These are phyloP conservation scores for Anthoscopus minutus DNA, from an alignment of 2,113 vertebrate species.

Conservation along the genomic window DNA sequence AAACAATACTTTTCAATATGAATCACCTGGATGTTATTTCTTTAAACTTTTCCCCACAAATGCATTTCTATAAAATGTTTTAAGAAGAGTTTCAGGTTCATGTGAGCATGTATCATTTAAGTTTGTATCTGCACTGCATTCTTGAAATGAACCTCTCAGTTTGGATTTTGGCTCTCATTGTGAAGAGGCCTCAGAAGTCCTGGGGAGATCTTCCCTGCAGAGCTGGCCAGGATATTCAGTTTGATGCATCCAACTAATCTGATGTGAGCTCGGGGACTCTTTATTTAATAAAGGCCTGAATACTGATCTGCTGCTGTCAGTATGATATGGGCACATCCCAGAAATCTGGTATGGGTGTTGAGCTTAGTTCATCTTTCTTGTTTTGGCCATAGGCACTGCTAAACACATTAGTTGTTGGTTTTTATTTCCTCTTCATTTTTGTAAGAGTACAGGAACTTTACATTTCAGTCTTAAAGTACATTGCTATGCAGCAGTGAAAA, in stretches of 20 bases:
- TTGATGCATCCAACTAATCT: neutral
- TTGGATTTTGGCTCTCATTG: neutral
- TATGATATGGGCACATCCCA: neutral
- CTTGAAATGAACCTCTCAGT: neutral
- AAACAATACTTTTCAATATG: neutral
- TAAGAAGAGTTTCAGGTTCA: neutral
- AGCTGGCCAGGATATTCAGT: neutral
- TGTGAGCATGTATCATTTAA: neutral
- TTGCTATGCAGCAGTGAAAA: neutral
- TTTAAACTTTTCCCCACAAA: neutral
- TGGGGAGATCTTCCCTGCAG: neutral
- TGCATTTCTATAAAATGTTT: neutral
- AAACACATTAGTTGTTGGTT: rapidly evolving
- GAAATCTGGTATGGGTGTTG: neutral
- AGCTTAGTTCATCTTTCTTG: neutral
- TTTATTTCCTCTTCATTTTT: neutral
- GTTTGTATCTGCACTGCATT: neutral
- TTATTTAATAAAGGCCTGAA: neutral
- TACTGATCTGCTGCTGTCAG: neutral
- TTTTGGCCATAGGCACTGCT: neutral
- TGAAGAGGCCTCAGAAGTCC: neutral
- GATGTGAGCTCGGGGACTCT: neutral
- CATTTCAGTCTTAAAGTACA: neutral
- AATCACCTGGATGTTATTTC: neutral
- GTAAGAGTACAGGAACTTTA: neutral